These are phyloP conservation scores for Canis aureus DNA, from an alignment of 2,113 vertebrate species.

Conservation along the genomic window DNA sequence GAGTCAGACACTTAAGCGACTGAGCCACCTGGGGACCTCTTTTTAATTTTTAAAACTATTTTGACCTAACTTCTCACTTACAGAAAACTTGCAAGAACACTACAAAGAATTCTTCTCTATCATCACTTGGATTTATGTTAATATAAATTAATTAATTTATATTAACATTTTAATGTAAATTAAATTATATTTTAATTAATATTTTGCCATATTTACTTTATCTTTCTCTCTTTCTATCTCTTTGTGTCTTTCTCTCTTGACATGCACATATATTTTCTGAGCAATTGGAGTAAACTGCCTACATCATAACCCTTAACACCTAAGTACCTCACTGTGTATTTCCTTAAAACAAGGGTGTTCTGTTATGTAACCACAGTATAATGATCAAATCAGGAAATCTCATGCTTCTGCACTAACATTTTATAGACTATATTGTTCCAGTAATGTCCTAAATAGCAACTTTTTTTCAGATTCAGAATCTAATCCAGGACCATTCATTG, in stretches of 20 bases:
- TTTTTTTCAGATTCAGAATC: neutral
- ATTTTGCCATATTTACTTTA: neutral
- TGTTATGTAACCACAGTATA: neutral
- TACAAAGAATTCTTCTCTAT: neutral
- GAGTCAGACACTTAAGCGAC: neutral
- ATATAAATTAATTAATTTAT: too few species aligned
- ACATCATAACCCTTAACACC: neutral
- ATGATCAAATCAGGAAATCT: neutral
- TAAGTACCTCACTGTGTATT: neutral
- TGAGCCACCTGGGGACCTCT: neutral
- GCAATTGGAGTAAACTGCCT: neutral
- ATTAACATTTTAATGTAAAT: too few species aligned
- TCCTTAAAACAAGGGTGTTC: neutral
- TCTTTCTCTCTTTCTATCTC: neutral
- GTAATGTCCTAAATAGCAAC: neutral
- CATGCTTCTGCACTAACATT: neutral
- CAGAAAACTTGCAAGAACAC: neutral
- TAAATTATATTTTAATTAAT: neutral
- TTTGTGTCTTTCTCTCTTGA: neutral
- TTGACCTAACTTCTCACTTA: neutral
- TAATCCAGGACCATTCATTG: neutral
- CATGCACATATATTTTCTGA: neutral
- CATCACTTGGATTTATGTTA: neutral
- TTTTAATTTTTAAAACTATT: conserved; percentile 12
- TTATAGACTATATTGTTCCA: neutral